phyloP scores from a whole-genome alignment of 2,888 invertebrate species.

The Zootermopsis nevadensis region DNA sequence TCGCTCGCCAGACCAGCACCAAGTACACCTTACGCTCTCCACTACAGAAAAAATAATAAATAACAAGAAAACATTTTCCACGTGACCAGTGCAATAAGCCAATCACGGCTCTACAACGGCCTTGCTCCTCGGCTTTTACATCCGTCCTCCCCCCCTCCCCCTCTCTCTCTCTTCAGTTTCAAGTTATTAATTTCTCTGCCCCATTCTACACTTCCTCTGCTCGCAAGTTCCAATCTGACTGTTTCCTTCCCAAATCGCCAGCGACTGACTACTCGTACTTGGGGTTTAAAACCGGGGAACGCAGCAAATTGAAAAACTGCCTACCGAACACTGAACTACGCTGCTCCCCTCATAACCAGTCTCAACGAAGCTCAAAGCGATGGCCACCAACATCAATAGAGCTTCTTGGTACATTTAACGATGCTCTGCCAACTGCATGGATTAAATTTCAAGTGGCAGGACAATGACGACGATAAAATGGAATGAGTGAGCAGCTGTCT shows the following conservation, averaged over 20 bases:
- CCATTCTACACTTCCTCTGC: neutral
- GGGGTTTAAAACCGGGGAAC: no score
- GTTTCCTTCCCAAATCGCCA: neutral
- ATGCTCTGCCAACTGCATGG: no score
- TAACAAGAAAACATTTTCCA: slow-evolving; percentile 16
- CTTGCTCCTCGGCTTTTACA: slow-evolving; percentile 9
- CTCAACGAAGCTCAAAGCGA: no score
- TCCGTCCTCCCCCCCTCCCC: neutral
- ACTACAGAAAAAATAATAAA: slow-evolving; percentile 14
- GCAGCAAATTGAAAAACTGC: no score
- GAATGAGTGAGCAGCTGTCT: no score
- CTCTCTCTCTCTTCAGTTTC: slow-evolving; percentile 15
- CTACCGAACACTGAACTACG: no score
- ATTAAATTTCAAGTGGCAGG: no score
- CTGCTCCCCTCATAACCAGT: no score
- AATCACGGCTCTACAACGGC: slow-evolving; percentile 10
- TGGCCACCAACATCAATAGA: no score
- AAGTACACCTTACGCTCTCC: neutral
- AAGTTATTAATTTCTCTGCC: neutral
- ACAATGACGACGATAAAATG: no score
- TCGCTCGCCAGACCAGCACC: neutral
- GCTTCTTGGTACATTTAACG: no score
- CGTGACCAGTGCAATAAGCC: slow-evolving; percentile 10
- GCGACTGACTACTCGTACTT: no score
- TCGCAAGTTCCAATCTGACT: neutral